Base-by-base conservation (phyloP, 2,113 vertebrate genomes). In the Ptychochromis oligacanthus region DNA sequence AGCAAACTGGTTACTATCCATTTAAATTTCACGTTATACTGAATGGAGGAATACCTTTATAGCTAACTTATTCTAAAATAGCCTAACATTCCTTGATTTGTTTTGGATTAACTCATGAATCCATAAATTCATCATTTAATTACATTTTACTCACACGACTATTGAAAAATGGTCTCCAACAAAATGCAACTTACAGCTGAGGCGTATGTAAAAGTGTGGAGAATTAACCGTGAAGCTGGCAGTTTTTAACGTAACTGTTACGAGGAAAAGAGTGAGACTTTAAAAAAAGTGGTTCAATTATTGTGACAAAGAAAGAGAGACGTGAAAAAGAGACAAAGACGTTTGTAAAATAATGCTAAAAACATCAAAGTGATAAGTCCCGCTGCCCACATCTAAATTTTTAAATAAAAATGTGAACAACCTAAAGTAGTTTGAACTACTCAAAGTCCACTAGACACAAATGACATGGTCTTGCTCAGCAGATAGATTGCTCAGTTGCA, bases 391-490 rank as follows among this genome's bases (percentile, higher is more conserved):
- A 46, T 46, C 6, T 15, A 31, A 26, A 70, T 49, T 67, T 67
- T 0, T 0, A 67, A 46, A 49, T 26, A 46, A 0, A n/a, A 43
- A 4, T 13, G 3, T 43, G 9, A 43, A 43, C 40, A 43, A 46
- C 14, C 38, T 11, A 26, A 9, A 67, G 1, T 40, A 22, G 1
- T 46, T 67, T 67, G 0, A 26, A 67, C 43, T 26, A 67, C 22
- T 46, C 64, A 67, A 46, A 67, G 64, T 67, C 64, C 64, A 46
- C 40, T 67, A 3, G 15, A 70, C 40, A 49, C 64, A 28, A 24
- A 52, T 20, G 65, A 72, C 43, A 5, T 20, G 40, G 20, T 52
- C 6, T 67, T 26, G 64, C 40, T 72, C 65, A 2, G 17, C 24
- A 6, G 65, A 13, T 22, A 70, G 43, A 52, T 20, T 49, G 65